phyloP scores from a whole-genome alignment of 2,888 invertebrate species.

The Polymixis flavicincta region DNA sequence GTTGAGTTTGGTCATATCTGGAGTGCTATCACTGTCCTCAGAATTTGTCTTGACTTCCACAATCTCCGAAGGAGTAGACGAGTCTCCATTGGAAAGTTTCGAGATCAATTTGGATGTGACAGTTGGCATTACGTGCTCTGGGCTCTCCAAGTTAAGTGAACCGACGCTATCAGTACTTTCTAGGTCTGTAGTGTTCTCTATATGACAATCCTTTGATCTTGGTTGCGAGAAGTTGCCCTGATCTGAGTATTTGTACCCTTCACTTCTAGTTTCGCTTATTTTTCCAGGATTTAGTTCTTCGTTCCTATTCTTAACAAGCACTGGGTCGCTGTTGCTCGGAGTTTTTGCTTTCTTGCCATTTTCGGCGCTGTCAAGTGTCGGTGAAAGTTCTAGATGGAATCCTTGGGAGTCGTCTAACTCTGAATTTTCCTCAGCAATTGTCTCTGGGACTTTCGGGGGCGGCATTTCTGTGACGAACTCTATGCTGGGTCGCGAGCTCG shows the following conservation, averaged over 20 bases:
- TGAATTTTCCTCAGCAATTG: constrained; percentile 78
- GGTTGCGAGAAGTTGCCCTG: constrained; percentile 76
- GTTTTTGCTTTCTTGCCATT: constrained; percentile 63
- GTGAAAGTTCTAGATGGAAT: constrained; percentile 83
- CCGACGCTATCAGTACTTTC: constrained; percentile 86
- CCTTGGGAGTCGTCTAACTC: constrained; percentile 86
- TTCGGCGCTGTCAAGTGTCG: constrained; percentile 72
- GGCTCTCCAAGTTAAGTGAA: constrained; percentile 82
- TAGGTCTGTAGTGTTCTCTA: constrained; percentile 83
- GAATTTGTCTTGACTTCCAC: constrained; percentile 67
- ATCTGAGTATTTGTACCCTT: constrained; percentile 80
- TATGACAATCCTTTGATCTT: constrained; percentile 71
- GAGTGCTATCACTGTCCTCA: constrained; percentile 83
- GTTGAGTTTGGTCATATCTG: constrained; percentile 81
- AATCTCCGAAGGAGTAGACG: constrained; percentile 85
- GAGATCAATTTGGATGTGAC: constrained; percentile 85
- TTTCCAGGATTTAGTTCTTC: constrained; percentile 77
- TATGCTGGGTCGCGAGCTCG: constrained; percentile 75
- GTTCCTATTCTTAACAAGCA: constrained; percentile 74
- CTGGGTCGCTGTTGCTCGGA: constrained; percentile 79
- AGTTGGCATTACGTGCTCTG: constrained; percentile 77
- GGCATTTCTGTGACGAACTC: constrained; percentile 79
- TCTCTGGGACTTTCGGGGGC: constrained; percentile 75
- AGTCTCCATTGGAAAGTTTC: constrained; percentile 87
- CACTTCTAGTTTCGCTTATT: constrained; percentile 77